A percentile compares a stretch with the other conserved stretches of the same genome.
Evolutionary conservation across 2,797 vertebrate species (phyloP).

Genomic region (Syngnathus acus): DNA sequence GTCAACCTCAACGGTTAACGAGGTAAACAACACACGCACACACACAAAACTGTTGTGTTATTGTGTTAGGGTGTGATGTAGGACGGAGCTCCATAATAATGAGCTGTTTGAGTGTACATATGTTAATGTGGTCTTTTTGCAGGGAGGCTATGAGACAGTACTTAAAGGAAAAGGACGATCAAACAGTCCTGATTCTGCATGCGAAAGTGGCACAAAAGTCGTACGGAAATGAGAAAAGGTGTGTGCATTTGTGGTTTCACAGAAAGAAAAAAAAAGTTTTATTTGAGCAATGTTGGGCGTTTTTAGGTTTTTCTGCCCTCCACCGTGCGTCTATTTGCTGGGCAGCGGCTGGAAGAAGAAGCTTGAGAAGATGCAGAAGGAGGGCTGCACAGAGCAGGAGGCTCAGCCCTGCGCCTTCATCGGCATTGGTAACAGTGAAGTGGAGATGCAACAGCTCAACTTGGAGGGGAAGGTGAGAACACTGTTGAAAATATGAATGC

Average conservation of each 20-base stretch:
- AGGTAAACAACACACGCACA: conserved; percentile 48
- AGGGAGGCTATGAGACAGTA: conserved; percentile 98
- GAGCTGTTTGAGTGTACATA: neutral
- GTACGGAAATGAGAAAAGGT: conserved; percentile 97
- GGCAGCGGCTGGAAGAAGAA: conserved; percentile 99
- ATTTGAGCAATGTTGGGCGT: no score
- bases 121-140: conserved; percentile 10
- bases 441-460: conserved; percentile 98
- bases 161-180: conserved; percentile 92
- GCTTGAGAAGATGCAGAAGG: conserved; percentile 90
- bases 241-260: conserved; percentile 3
- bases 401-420: conserved; percentile 96
- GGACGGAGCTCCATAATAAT: neutral
- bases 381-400: conserved; percentile 93
- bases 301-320: conserved; percentile 93
- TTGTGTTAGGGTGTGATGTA: neutral
- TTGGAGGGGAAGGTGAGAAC: conserved; percentile 92
- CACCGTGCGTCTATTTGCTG: conserved; percentile 96
- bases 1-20: conserved; percentile 70
- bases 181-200: conserved; percentile 93
- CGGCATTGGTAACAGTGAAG: conserved; percentile 98
- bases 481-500: neutral
- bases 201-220: conserved; percentile 98
- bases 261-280: neutral
- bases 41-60: neutral